These are phyloP conservation scores for Nasonia vitripennis DNA, from an alignment of 1,140 invertebrate species.

Conservation along the genomic window DNA sequence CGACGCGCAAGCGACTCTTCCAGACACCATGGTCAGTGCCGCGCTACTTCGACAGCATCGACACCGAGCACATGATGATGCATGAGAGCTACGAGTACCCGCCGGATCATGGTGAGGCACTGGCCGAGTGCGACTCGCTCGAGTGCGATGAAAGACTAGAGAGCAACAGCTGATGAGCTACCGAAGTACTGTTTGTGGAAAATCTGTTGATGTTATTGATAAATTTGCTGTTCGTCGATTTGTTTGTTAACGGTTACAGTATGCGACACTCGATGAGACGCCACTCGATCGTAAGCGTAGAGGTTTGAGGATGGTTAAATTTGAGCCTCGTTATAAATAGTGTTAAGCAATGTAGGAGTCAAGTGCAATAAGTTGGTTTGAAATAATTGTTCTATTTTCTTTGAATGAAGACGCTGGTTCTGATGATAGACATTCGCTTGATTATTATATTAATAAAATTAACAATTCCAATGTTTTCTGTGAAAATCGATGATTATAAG, in stretches of 20 bases:
- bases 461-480: neutral
- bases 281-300: neutral
- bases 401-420: neutral
- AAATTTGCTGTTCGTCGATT: neutral
- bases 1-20: slow-evolving; percentile 65
- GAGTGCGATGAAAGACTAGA: slow-evolving; percentile 60
- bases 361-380: neutral
- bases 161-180: slow-evolving; percentile 7
- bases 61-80: slow-evolving; percentile 65
- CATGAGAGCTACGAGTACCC: slow-evolving; percentile 70
- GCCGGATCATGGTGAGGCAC: slow-evolving; percentile 71
- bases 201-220: neutral
- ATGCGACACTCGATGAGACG: neutral
- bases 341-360: neutral
- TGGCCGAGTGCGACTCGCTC: slow-evolving; percentile 77
- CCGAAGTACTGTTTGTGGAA: neutral
- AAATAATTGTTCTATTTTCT: neutral
- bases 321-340: neutral
- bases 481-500: neutral
- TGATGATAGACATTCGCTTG: neutral
- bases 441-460: slow-evolving; percentile 2
- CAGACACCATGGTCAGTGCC: slow-evolving; percentile 62
- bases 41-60: slow-evolving; percentile 77
- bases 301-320: neutral
- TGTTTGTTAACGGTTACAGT: neutral